Conservation (phyloP, 2,113 vertebrate species). For the Orycteropus afer region DNA sequence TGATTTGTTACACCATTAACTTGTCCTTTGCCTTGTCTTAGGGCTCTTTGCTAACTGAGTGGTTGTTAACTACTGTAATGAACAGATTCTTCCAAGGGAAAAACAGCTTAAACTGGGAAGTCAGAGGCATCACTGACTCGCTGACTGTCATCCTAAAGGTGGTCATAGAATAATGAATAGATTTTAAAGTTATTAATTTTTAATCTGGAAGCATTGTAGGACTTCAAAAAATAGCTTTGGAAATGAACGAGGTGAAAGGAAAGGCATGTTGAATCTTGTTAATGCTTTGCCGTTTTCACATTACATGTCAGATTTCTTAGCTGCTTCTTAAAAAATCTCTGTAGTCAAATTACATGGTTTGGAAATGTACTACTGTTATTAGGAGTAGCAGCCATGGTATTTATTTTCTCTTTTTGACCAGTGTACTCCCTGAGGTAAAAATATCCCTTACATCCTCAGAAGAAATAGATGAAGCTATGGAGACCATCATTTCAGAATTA, state of each 20-base stretch:
- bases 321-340: constrained; percentile 34
- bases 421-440: constrained; percentile 12
- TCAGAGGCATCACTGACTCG: not conserved
- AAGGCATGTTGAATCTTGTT: constrained; percentile 34
- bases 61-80: constrained; percentile 83
- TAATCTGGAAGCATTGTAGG: constrained; percentile 20
- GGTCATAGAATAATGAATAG: constrained; percentile 46
- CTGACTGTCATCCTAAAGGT: constrained; percentile 45
- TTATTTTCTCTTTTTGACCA: constrained; percentile 52
- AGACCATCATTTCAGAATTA: constrained; percentile 7
- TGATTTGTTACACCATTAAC: constrained; percentile 86
- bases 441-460: not conserved
- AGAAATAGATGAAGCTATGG: not conserved
- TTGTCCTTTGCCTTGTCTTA: constrained; percentile 81
- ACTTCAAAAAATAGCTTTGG: constrained; percentile 35
- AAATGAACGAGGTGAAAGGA: constrained; percentile 57
- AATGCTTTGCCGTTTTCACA: constrained; percentile 28
- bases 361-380: constrained; percentile 53
- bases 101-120: constrained; percentile 67
- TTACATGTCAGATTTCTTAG: constrained; percentile 51
- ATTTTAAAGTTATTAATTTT: constrained; percentile 61
- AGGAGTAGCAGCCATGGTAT: not conserved
- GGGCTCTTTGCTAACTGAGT: constrained; percentile 80
- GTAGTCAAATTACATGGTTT: constrained; percentile 51
- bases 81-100: constrained; percentile 76